These are phyloP conservation scores for Phalacrocorax pelagicus DNA, from an alignment of 2,113 vertebrate genomes.

Conservation along the genomic window DNA sequence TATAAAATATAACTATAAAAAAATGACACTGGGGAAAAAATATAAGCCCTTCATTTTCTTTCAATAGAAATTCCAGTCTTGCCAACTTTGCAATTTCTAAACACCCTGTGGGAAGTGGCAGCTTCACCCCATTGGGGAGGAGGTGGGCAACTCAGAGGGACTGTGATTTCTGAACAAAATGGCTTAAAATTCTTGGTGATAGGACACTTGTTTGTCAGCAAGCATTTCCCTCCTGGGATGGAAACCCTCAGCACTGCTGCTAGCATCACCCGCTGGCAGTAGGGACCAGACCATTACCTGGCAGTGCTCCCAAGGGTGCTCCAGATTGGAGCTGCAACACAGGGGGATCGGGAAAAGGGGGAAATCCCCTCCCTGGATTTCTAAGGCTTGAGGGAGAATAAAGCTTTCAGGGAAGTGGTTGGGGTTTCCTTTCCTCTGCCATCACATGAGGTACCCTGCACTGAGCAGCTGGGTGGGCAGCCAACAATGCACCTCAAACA, in stretches of 20 bases:
- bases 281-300: not conserved
- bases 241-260: not conserved
- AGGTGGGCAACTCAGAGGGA: not conserved
- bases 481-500: not conserved
- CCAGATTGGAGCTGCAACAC: not conserved
- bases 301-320: accelerated
- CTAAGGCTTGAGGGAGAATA: not conserved
- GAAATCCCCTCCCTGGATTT: not conserved
- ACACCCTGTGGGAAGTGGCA: not conserved
- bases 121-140: not conserved
- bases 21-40: not conserved
- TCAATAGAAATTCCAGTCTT: not conserved
- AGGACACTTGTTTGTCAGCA: not conserved
- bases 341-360: not conserved
- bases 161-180: not conserved
- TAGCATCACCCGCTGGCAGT: not conserved
- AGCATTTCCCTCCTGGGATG: not conserved
- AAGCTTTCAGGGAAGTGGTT: not conserved
- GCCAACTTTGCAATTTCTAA: not conserved
- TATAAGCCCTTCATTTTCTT: not conserved
- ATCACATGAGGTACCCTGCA: accelerated
- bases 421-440: not conserved
- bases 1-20: not conserved
- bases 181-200: not conserved
- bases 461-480: not conserved